These are phyloP conservation scores for Deilephila porcellus DNA, from an alignment of 2,888 invertebrate genomes.

Conservation along the genomic window DNA sequence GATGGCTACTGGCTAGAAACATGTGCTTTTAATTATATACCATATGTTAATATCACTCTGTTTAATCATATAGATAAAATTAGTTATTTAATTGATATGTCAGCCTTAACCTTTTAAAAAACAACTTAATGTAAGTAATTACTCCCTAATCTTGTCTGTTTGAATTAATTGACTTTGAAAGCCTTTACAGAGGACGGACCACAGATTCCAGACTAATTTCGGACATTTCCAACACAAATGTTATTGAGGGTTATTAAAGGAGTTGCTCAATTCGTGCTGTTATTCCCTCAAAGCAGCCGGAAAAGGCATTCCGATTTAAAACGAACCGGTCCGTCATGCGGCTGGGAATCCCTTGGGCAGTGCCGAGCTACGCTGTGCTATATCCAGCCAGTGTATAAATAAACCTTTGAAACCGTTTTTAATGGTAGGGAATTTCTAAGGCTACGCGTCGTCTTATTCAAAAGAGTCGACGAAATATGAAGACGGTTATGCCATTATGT, in stretches of 20 bases:
- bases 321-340: conserved; percentile 45
- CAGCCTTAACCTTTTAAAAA: no score
- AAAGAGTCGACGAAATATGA: neutral
- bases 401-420: conserved; percentile 43
- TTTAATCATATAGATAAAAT: no score
- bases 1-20: no score
- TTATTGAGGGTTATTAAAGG: conserved; percentile 15
- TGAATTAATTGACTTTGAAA: no score
- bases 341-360: conserved; percentile 57
- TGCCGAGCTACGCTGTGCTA: conserved; percentile 37
- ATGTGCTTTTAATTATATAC: no score
- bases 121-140: no score
- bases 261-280: conserved; percentile 16
- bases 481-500: conserved; percentile 1
- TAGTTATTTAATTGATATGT: no score
- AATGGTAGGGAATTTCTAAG: conserved; percentile 42
- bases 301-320: conserved; percentile 48
- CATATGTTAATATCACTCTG: no score
- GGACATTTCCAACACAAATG: conserved; percentile 7
- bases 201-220: neutral
- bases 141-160: no score
- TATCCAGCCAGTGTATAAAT: conserved; percentile 43
- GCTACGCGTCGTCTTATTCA: conserved; percentile 33
- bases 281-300: conserved; percentile 41
- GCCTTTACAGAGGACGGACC: no score